Conservation (phyloP, 2,113 vertebrate species). For the Cryptotis parvus region DNA sequence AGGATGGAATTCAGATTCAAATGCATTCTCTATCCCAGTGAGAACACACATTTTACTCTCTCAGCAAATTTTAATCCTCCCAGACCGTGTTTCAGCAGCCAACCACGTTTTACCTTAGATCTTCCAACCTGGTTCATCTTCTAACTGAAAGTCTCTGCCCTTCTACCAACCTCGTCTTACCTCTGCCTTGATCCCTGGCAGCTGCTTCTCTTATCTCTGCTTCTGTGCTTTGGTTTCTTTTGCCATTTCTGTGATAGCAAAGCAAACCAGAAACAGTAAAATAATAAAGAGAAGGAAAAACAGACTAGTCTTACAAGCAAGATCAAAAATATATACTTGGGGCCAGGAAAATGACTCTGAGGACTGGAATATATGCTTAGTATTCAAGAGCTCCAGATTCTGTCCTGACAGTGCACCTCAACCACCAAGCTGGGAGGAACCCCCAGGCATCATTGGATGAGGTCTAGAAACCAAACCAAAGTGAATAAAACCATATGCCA, state of each 20-base stretch:
- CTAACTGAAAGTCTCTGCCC: not conserved
- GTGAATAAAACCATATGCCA: not conserved
- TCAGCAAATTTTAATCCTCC: not conserved
- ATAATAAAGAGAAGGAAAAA: not conserved
- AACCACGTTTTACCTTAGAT: not conserved
- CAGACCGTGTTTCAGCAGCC: not conserved
- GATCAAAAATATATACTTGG: no score
- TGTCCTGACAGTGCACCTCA: no score
- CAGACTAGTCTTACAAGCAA: not conserved
- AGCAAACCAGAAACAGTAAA: not conserved
- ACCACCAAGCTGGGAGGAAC: no score
- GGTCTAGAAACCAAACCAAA: not conserved
- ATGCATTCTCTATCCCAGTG: not conserved
- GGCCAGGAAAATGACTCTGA: no score
- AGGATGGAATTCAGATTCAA: not conserved
- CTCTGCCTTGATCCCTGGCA: not conserved
- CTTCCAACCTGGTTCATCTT: not conserved
- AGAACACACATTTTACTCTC: conserved; percentile 1
- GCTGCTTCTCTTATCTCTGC: not conserved
- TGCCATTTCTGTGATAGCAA: not conserved
- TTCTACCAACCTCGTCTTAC: not conserved
- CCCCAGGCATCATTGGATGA: no score
- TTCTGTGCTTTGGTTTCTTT: not conserved
- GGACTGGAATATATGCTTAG: no score
- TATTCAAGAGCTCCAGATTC: no score